phyloP scores from a whole-genome alignment of 1,140 invertebrate species.

The Hydropsyche tenuis region DNA sequence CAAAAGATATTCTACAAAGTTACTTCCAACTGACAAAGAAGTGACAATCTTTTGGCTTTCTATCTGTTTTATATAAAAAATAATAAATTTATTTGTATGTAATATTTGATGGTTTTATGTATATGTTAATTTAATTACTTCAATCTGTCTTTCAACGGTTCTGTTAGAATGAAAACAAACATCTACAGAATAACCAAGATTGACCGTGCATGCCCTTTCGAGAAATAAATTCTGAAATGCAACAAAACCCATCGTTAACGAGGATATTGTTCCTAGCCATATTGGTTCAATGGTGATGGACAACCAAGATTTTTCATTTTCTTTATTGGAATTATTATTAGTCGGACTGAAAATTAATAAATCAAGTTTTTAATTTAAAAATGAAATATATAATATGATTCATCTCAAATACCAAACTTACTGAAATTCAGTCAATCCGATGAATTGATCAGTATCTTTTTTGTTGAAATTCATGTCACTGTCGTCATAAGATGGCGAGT shows the following conservation, averaged over 20 bases:
- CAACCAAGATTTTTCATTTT: conserved; percentile 27
- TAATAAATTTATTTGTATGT: background rate
- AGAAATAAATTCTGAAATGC: conserved; percentile 40
- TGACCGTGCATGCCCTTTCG: conserved; percentile 41
- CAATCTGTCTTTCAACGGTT: background rate
- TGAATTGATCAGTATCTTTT: too few relatives aligned
- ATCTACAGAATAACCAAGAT: conserved; percentile 39
- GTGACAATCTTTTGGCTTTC: conserved; percentile 33
- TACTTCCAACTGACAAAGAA: conserved; percentile 8
- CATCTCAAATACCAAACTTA: too few relatives aligned
- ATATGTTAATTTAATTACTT: conserved; percentile 1
- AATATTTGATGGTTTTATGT: background rate
- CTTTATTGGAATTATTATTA: background rate
- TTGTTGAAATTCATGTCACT: too few relatives aligned
- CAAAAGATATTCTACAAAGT: conserved; percentile 25
- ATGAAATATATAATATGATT: too few relatives aligned
- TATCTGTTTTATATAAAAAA: conserved; percentile 28
- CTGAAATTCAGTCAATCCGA: too few relatives aligned
- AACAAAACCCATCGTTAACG: conserved; percentile 17
- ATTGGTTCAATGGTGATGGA: conserved; percentile 45
- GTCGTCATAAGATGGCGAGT: too few relatives aligned
- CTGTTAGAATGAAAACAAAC: conserved; percentile 24
- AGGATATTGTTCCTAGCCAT: conserved; percentile 32
- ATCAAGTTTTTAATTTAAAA: too few relatives aligned
- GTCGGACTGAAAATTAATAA: too few relatives aligned